Base-by-base conservation (phyloP, 2,888 invertebrate species). In the Callosobruchus maculatus region DNA sequence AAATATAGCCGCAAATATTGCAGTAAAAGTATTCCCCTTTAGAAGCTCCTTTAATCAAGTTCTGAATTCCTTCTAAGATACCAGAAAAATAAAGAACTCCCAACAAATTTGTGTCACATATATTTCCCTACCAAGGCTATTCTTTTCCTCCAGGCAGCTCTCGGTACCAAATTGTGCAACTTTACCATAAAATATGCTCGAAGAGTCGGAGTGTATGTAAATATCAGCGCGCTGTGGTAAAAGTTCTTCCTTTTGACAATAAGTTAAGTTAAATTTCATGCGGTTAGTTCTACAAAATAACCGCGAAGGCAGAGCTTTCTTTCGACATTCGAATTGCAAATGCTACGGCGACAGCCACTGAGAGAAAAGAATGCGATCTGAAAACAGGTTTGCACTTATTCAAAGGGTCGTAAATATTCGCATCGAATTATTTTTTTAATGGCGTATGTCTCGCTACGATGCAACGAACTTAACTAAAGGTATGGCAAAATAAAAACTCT, bases 261-360 rank as follows among this genome's bases (percentile, higher is more conserved):
- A 80, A 79, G 76, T 80, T 79, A 77, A 79, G 80, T 79, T 79
- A 77, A 79, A 79, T 78, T 78, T 77, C 78, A 76, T 79, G 78
- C 80, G 78, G 78, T 78, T 79, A 79, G 77, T 78, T 80, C 77
- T 77, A 78, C 76, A 78, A 79, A 80, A 80, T 78, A 80, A 78
- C 78, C 78, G 72, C 76, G 72, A 77, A 77, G 77, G 78, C 80
- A 80, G 77, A 4, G 21, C 21, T 21, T 67, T 67, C 21, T 21
- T 67, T 67, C 67, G 78, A 81, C 82, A 83, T 84, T 83, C 85
- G 85, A 85, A 84, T 84, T 85, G 85, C 85, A 84, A 85, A 84
- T 85, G 81, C 83, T 83, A 83, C 82, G 82, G 83, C 81, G 77
- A 78, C 83, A 13, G 49, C 5, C 49, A 49, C 49, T 49, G 13